Evolutionary conservation across 2,113 vertebrate species (phyloP).

Genomic region (Camelus bactrianus): DNA sequence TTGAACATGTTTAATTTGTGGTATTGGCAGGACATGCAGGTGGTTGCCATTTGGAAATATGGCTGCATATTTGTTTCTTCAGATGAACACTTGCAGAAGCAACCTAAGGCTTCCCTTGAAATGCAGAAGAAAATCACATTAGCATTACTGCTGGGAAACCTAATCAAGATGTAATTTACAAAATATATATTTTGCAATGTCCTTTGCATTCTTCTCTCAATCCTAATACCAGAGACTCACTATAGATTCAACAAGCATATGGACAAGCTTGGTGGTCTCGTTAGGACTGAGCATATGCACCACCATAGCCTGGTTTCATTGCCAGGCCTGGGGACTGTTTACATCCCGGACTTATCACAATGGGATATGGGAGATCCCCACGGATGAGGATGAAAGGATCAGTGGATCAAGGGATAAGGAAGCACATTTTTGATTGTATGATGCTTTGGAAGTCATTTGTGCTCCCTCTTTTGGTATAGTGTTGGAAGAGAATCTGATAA

Average conservation of each 20-base stretch:
- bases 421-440: neutral
- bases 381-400: neutral
- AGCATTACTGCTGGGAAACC: neutral
- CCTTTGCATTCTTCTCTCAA: constrained; percentile 30
- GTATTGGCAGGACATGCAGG: neutral
- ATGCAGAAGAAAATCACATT: constrained; percentile 51
- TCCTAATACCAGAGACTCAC: neutral
- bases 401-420: neutral
- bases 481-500: neutral
- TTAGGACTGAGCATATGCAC: neutral
- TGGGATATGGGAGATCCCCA: neutral
- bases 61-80: constrained; percentile 21
- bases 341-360: neutral
- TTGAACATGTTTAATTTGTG: constrained; percentile 18
- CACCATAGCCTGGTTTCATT: neutral
- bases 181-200: constrained; percentile 32
- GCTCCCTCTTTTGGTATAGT: neutral
- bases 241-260: neutral
- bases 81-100: constrained; percentile 28
- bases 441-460: neutral
- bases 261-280: neutral
- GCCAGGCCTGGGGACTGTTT: neutral
- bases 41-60: neutral
- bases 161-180: constrained; percentile 60
- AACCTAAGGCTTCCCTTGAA: constrained; percentile 46